Conservation (phyloP, 2,888 invertebrate species). For the Branchipolynoe longqiensis region DNA sequence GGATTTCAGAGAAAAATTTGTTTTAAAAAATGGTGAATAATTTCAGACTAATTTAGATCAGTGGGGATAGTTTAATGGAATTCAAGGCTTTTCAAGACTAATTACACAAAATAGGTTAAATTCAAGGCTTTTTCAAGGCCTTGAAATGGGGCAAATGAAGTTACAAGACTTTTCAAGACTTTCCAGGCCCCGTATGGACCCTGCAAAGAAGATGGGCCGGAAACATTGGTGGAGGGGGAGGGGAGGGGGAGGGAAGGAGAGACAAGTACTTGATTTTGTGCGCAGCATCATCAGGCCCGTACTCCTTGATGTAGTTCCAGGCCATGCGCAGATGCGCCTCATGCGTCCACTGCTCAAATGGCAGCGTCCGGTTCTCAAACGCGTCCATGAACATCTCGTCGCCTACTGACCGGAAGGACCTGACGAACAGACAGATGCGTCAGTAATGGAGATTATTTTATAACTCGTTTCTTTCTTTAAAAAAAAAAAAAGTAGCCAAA, state of each 20-base stretch:
- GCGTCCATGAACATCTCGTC: slow-evolving; percentile 80
- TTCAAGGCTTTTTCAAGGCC: no score
- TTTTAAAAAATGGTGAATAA: no score
- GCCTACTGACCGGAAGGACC: slow-evolving; percentile 78
- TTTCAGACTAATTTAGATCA: no score
- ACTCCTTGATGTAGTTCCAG: slow-evolving; percentile 79
- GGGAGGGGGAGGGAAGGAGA: no score
- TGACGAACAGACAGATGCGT: slow-evolving; percentile 61
- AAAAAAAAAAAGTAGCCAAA: background rate
- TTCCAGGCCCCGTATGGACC: no score
- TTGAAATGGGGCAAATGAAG: no score
- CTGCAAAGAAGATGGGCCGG: background rate
- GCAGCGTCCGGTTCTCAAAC: slow-evolving; percentile 79
- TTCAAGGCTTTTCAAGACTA: no score
- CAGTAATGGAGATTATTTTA: background rate
- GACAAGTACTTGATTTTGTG: slow-evolving; percentile 76
- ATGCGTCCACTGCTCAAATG: slow-evolving; percentile 80
- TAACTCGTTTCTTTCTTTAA: background rate
- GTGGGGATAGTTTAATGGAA: no score
- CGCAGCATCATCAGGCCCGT: slow-evolving; percentile 76
- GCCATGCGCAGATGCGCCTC: slow-evolving; percentile 81
- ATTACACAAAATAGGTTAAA: no score
- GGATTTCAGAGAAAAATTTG: no score
- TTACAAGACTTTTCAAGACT: no score
- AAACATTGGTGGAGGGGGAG: no score